Conservation (phyloP, 2,797 vertebrate genomes). For the Chelon auratus region DNA sequence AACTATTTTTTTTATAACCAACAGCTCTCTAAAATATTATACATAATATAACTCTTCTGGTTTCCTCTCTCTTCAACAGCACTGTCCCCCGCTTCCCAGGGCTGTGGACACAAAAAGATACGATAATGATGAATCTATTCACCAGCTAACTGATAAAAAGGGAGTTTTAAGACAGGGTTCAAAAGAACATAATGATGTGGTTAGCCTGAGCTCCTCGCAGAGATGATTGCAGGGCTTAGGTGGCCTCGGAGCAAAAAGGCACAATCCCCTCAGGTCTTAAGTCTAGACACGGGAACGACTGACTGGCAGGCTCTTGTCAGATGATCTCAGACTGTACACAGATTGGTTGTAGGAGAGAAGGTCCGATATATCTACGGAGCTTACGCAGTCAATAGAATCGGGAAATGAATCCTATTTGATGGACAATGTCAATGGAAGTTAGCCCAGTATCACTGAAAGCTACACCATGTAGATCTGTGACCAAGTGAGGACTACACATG, state of each 20-base stretch:
- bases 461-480: not conserved
- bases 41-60: not conserved
- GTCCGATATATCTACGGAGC: not conserved
- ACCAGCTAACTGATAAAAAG: not conserved
- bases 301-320: constrained; percentile 1
- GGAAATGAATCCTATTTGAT: not conserved
- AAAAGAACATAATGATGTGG: not conserved
- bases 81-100: not conserved
- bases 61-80: not conserved
- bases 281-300: not conserved
- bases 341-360: not conserved
- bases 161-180: not conserved
- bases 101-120: not conserved
- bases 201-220: not conserved
- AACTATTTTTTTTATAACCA: not conserved
- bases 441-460: not conserved
- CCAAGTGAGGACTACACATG: too few relatives aligned
- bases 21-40: not conserved
- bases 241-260: not conserved
- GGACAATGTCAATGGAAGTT: too few relatives aligned
- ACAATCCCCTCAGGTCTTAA: not conserved
- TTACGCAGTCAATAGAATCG: not conserved
- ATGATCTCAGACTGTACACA: not conserved
- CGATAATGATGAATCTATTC: not conserved
- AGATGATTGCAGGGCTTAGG: not conserved